Percentiles rank a stretch among this genome's conserved stretches.
phyloP scores from a whole-genome alignment of 2,113 vertebrate genomes.

The Siniperca knerii region DNA sequence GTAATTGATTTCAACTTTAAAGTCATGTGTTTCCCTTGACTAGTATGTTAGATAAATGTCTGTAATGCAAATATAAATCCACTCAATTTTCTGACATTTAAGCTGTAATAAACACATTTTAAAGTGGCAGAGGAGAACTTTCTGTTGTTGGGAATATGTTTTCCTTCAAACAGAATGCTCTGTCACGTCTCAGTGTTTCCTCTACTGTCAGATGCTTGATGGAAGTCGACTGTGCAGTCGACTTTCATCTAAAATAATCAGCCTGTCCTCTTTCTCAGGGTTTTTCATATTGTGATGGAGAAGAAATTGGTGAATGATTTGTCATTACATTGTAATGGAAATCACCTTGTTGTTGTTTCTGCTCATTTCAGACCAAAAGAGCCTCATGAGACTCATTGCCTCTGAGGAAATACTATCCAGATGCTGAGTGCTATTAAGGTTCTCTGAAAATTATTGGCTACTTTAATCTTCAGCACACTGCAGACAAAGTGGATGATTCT shows the following conservation, averaged over 20 bases:
- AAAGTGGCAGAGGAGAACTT: constrained; percentile 23
- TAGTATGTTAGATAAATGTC: constrained; percentile 25
- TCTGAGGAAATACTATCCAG: constrained; percentile 37
- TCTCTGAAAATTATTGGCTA: constrained; percentile 33
- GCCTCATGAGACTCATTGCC: not conserved
- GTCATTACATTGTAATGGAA: constrained; percentile 60
- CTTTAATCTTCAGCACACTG: constrained; percentile 48
- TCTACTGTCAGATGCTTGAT: constrained; percentile 27
- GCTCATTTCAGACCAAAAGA: constrained; percentile 42
- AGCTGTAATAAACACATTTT: constrained; percentile 14
- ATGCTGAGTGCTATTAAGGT: constrained; percentile 40
- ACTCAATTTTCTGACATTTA: constrained; percentile 18
- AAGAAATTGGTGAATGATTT: constrained; percentile 44
- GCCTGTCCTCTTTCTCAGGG: constrained; percentile 16
- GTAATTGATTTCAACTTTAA: constrained; percentile 30
- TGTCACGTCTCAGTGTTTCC: constrained; percentile 18
- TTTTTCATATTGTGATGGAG: constrained; percentile 44
- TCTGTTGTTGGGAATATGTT: constrained; percentile 6
- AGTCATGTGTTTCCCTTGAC: constrained; percentile 30
- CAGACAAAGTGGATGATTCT: constrained; percentile 16
- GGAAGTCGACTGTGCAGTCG: constrained; percentile 21
- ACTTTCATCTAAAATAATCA: constrained; percentile 64
- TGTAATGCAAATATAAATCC: constrained; percentile 39
- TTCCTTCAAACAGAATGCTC: constrained; percentile 19
- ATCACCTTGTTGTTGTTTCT: constrained; percentile 59